Percentiles rank a stretch among this genome's conserved stretches.
These are phyloP conservation scores for Oophaga pumilio DNA, from an alignment of 2,113 vertebrate species.

Conservation along the genomic window DNA sequence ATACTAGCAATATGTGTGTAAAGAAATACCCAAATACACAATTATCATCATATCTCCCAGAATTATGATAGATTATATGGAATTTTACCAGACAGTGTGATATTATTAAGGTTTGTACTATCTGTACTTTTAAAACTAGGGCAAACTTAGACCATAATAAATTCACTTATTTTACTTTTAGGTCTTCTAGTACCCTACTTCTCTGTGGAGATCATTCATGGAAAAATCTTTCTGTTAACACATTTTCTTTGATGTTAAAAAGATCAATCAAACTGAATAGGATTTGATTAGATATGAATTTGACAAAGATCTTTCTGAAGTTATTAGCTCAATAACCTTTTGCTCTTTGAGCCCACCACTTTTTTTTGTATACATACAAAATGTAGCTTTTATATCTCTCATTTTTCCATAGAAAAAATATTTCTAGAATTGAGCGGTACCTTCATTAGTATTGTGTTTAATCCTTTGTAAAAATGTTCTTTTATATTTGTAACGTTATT, in stretches of 20 bases:
- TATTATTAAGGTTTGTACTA: neutral
- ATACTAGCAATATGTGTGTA: neutral
- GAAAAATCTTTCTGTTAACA: slow-evolving; percentile 38
- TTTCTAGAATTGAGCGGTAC: neutral
- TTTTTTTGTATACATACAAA: slow-evolving; percentile 35
- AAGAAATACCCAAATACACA: neutral
- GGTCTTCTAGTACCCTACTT: neutral
- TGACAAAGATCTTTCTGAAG: neutral
- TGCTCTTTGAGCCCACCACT: slow-evolving; percentile 12
- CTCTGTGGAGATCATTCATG: slow-evolving; percentile 34
- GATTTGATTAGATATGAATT: slow-evolving; percentile 33
- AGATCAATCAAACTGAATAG: slow-evolving; percentile 34
- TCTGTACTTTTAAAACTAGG: slow-evolving; percentile 19
- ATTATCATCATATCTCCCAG: neutral
- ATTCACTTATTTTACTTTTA: slow-evolving; percentile 22
- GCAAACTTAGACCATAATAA: neutral
- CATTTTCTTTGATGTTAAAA: slow-evolving; percentile 42
- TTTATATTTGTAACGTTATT: neutral
- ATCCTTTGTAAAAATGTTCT: neutral
- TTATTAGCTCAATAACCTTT: slow-evolving; percentile 26
- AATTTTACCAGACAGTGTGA: neutral
- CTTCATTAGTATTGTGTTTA: slow-evolving; percentile 26
- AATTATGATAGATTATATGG: neutral
- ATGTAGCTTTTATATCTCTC: neutral
- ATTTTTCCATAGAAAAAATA: neutral